These are phyloP conservation scores for Philonicus albiceps DNA, from an alignment of 2,888 invertebrate species.

Conservation along the genomic window DNA sequence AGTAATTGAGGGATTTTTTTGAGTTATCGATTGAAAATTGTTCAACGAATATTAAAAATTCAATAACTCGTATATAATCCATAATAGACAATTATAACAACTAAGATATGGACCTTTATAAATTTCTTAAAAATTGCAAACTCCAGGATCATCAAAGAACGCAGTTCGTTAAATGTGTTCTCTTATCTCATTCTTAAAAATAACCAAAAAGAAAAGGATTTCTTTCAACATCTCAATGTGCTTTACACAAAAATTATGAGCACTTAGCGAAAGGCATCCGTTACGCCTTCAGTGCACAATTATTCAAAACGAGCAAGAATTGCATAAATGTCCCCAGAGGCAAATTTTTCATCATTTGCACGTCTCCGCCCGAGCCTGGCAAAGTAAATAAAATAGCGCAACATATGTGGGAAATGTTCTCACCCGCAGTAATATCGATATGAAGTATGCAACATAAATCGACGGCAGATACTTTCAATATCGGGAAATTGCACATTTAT, in stretches of 20 bases:
- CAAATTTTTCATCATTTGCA: neutral
- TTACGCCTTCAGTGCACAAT: neutral
- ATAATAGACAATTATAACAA: no score
- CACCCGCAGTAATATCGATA: neutral
- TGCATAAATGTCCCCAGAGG: neutral
- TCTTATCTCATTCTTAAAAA: neutral
- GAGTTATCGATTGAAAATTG: no score
- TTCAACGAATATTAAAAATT: no score
- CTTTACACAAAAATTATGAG: neutral
- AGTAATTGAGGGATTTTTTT: no score
- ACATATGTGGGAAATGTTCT: neutral
- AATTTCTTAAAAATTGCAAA: no score
- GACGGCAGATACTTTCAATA: neutral
- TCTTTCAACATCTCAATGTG: neutral
- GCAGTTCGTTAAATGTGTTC: neutral
- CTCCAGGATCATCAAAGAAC: neutral
- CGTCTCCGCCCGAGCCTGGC: neutral
- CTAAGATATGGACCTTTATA: no score
- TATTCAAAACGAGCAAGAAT: neutral
- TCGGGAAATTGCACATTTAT: conserved; percentile 2
- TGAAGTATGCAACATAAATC: neutral
- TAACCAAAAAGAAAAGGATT: neutral
- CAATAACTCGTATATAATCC: no score
- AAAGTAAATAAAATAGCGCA: neutral
- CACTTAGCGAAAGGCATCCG: neutral